Evolutionary conservation across 2,888 invertebrate species (phyloP).

Genomic region (Sinhomidia bicolor): DNA sequence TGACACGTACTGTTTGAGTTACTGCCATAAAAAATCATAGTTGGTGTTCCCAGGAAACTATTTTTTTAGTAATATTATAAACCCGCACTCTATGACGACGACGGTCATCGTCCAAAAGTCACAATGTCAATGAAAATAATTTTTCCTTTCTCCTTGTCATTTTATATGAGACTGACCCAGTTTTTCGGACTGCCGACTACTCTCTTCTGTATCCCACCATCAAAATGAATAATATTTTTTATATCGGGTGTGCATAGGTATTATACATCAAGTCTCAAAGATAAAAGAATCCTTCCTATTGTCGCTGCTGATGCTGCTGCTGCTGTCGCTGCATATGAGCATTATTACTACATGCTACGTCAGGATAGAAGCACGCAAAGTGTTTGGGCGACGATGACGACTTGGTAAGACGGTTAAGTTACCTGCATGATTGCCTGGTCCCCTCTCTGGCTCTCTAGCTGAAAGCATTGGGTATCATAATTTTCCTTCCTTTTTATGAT

Average conservation of each 20-base stretch:
- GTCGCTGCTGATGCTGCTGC: no score
- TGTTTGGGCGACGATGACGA: conserved; percentile 23
- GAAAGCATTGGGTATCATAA: conserved; percentile 10
- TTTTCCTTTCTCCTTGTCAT: conserved; percentile 75
- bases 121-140: conserved; percentile 74
- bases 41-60: not conserved
- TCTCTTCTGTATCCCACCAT: not conserved
- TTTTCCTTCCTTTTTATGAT: conserved; percentile 39
- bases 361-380: not conserved
- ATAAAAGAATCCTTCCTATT: conserved; percentile 16
- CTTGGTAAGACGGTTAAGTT: conserved; percentile 35
- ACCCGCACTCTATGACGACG: not conserved
- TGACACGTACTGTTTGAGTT: not conserved
- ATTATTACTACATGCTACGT: not conserved
- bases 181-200: conserved; percentile 53
- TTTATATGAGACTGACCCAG: conserved; percentile 77
- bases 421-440: conserved; percentile 39
- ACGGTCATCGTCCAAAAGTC: conserved; percentile 53
- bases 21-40: not conserved
- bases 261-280: not conserved
- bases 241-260: not conserved
- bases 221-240: conserved; percentile 27
- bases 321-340: not conserved
- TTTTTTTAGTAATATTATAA: not conserved
- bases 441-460: conserved; percentile 21